Evolutionary conservation across 2,113 vertebrate genomes (phyloP).

Genomic region (Ursus arctos): DNA sequence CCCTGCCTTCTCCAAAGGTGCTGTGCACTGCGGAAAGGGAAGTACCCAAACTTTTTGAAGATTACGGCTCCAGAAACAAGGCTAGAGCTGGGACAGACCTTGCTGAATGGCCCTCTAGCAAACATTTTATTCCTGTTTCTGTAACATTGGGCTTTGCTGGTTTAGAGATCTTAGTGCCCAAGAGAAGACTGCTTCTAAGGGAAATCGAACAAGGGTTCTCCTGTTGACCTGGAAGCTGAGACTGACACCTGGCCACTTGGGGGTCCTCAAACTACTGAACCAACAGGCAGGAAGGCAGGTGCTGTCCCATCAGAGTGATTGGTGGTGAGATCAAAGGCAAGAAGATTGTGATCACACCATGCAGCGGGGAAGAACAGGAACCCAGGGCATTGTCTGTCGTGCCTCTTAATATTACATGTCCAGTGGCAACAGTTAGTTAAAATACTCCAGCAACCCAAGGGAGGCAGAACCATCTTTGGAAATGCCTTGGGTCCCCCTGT

Average conservation of each 20-base stretch:
- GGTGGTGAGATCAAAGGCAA: too few relatives aligned
- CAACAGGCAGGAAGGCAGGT: not conserved
- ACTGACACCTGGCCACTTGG: too few relatives aligned
- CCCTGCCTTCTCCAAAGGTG: not conserved
- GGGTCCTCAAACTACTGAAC: too few relatives aligned
- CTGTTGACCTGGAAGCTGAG: not conserved
- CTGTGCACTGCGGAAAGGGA: not conserved
- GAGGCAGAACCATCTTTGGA: not conserved
- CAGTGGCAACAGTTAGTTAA: not conserved
- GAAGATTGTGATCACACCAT: not conserved
- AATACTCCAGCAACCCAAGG: not conserved
- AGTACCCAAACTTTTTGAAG: not conserved
- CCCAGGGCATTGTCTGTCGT: too few relatives aligned
- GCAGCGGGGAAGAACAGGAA: not conserved
- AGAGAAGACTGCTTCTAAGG: not conserved
- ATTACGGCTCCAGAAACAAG: not conserved
- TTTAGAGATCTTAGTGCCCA: not conserved
- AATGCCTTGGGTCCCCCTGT: not conserved
- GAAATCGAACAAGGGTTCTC: not conserved
- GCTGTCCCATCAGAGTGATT: fast-evolving
- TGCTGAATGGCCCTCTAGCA: not conserved
- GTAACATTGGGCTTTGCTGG: not conserved
- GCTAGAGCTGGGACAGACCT: not conserved
- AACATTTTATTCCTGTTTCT: not conserved
- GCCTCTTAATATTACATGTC: not conserved